These are phyloP conservation scores for Euura lappo DNA, from an alignment of 1,140 invertebrate species.

Conservation along the genomic window DNA sequence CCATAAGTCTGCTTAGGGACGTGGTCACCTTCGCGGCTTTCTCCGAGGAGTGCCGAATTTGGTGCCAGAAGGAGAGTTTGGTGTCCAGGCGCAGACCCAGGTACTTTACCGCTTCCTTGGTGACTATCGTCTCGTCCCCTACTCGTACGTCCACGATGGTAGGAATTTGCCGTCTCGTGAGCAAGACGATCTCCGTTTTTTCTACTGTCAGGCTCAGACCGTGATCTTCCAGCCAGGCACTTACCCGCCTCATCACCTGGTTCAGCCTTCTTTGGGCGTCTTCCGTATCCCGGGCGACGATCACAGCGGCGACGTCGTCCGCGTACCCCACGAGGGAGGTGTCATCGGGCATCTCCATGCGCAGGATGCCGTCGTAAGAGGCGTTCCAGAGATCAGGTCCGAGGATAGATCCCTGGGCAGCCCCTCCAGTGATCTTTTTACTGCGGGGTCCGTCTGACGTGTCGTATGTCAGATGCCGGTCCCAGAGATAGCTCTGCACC, in stretches of 20 bases:
- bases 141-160: too few species aligned
- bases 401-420: slow-evolving; percentile 52
- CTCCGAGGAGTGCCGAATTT: slow-evolving; percentile 11
- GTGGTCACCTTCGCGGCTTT: slow-evolving; percentile 13
- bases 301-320: slow-evolving; percentile 39
- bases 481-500: slow-evolving; percentile 26
- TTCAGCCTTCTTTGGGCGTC: slow-evolving; percentile 28
- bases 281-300: slow-evolving; percentile 29
- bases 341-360: slow-evolving; percentile 29
- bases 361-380: slow-evolving; percentile 44
- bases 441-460: slow-evolving; percentile 3
- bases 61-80: slow-evolving; percentile 16
- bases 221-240: slow-evolving; percentile 30
- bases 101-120: slow-evolving; percentile 9
- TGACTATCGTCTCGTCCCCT: too few species aligned
- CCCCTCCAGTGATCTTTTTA: slow-evolving; percentile 38
- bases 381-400: slow-evolving; percentile 49
- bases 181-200: background rate
- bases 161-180: background rate
- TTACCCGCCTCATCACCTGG: background rate
- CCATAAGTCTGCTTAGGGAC: slow-evolving; percentile 16
- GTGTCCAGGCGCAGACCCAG: slow-evolving; percentile 19
- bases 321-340: slow-evolving; percentile 35
- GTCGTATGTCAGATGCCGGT: slow-evolving; percentile 5
- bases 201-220: background rate